Evolutionary conservation across 1,140 invertebrate species (phyloP).

Genomic region (Heliconius nattereri): DNA sequence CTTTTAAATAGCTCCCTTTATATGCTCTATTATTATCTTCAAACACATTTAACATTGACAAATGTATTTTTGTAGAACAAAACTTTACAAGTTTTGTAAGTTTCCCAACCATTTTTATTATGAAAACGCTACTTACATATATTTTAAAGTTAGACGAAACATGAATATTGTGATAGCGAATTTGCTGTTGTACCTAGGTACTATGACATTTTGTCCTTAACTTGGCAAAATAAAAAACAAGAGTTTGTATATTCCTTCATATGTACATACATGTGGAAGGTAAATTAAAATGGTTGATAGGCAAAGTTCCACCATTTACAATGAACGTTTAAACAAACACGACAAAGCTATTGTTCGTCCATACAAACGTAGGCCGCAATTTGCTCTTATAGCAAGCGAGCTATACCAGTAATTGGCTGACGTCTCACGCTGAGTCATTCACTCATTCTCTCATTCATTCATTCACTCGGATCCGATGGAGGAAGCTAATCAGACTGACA

Average conservation of each 20-base stretch:
- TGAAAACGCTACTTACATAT: not conserved
- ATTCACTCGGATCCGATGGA: slow-evolving; percentile 47
- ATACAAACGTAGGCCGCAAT: slow-evolving; percentile 55
- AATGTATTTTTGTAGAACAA: slow-evolving; percentile 23
- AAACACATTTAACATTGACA: slow-evolving; percentile 21
- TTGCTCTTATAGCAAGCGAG: slow-evolving; percentile 33
- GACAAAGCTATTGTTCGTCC: slow-evolving; percentile 58
- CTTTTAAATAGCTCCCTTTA: not conserved
- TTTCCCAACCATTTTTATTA: slow-evolving; percentile 1
- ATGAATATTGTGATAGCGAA: not conserved
- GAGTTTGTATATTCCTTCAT: not conserved
- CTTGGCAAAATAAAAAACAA: not conserved
- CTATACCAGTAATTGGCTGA: slow-evolving; percentile 45
- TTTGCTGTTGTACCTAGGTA: not conserved
- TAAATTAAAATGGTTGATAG: slow-evolving; percentile 5
- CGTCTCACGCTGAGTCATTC: slow-evolving; percentile 69
- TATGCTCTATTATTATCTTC: slow-evolving; percentile 7
- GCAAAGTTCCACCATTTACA: not conserved
- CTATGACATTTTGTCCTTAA: not conserved
- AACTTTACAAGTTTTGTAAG: slow-evolving; percentile 20
- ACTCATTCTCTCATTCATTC: slow-evolving; percentile 49
- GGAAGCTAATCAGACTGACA: slow-evolving; percentile 73
- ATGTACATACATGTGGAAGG: not conserved
- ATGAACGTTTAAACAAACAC: slow-evolving; percentile 14
- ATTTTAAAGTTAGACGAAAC: not conserved